phyloP scores from a whole-genome alignment of 2,113 vertebrate species.

The Micromys minutus region DNA sequence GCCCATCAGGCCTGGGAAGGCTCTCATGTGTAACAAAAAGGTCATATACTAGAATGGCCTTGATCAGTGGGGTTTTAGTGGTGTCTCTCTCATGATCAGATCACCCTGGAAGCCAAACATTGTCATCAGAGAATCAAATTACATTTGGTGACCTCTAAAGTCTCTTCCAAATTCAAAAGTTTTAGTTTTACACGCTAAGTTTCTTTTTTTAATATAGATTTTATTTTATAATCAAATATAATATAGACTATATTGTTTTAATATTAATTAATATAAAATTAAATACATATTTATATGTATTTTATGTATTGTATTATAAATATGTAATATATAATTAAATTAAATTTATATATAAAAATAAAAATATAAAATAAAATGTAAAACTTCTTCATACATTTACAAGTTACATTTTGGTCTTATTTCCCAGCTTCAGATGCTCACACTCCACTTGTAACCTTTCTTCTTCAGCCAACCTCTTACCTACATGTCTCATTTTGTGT shows the following conservation, averaged over 20 bases:
- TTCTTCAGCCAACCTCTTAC: background rate
- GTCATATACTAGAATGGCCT: background rate
- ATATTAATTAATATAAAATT: no score
- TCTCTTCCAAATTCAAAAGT: background rate
- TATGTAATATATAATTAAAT: no score
- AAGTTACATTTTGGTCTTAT: background rate
- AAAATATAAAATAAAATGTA: no score
- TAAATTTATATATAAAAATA: no score
- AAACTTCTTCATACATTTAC: background rate
- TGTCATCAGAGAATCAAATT: background rate
- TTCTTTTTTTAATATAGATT: background rate
- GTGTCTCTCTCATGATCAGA: background rate
- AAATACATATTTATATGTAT: no score
- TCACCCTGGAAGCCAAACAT: background rate
- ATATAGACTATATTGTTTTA: no score
- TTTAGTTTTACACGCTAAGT: background rate
- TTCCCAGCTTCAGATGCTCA: no score
- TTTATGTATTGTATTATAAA: no score
- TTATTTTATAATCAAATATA: background rate
- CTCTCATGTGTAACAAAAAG: background rate
- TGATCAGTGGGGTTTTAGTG: background rate
- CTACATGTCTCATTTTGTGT: background rate
- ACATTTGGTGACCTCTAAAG: background rate
- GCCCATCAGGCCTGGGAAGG: background rate
- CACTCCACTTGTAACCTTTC: accelerated